phyloP scores from a whole-genome alignment of 2,113 vertebrate genomes.

The Nycticorax nycticorax region DNA sequence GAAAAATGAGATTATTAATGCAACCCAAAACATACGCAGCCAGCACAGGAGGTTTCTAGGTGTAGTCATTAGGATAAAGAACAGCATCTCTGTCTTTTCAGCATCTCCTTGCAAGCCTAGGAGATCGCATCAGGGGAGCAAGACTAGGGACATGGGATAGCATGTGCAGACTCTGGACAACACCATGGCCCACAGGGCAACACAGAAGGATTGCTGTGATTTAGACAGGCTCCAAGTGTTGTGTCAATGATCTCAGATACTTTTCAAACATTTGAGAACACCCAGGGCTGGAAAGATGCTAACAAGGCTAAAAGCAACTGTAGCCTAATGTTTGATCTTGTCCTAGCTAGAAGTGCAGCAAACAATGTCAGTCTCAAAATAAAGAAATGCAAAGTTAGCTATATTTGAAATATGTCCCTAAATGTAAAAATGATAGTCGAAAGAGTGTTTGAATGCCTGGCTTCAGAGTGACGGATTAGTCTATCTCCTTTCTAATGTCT shows the following conservation, averaged over 20 bases:
- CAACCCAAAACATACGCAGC: neutral
- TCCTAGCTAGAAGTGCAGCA: neutral
- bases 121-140: neutral
- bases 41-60: neutral
- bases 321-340: neutral
- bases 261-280: neutral
- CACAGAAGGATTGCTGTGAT: neutral
- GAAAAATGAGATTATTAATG: neutral
- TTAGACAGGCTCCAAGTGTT: neutral
- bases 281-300: neutral
- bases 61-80: neutral
- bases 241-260: neutral
- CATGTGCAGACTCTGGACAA: neutral
- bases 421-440: neutral
- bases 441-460: neutral
- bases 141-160: neutral
- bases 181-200: neutral
- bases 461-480: neutral
- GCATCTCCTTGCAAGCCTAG: neutral
- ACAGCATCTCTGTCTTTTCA: neutral
- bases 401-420: neutral
- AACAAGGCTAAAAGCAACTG: neutral
- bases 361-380: neutral
- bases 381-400: neutral
- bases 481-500: neutral